phyloP scores from a whole-genome alignment of 2,797 vertebrate species.

The Chloroceryle inda region DNA sequence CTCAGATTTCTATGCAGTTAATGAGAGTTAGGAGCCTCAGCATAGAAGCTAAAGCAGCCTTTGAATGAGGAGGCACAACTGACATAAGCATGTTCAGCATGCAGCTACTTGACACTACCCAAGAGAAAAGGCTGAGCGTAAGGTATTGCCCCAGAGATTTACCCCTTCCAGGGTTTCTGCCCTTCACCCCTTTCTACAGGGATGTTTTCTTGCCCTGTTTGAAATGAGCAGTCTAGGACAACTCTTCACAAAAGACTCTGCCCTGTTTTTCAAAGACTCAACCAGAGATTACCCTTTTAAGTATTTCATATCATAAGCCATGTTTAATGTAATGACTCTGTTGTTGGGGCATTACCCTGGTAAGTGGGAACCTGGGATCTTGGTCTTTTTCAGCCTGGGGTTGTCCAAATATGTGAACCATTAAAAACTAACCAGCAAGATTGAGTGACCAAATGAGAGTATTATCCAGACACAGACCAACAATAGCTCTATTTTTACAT shows the following conservation, averaged over 20 bases:
- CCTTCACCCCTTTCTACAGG: neutral
- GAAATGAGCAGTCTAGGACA: neutral
- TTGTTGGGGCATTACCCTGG: neutral
- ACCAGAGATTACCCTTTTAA: neutral
- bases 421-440: neutral
- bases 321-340: neutral
- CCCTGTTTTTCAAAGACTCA: neutral
- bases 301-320: neutral
- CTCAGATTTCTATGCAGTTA: constrained; percentile 23
- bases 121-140: rapidly evolving
- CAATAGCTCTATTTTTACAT: constrained; percentile 26
- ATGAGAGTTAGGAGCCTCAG: neutral
- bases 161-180: neutral
- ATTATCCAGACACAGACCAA: neutral
- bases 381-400: neutral
- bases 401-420: neutral
- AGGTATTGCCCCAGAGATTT: neutral
- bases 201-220: neutral
- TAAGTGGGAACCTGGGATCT: neutral
- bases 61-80: neutral
- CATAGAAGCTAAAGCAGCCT: neutral
- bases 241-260: neutral
- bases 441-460: neutral
- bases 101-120: neutral
- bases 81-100: neutral